Conservation (phyloP, 1,140 invertebrate species). For the Asbolus verrucosus region DNA sequence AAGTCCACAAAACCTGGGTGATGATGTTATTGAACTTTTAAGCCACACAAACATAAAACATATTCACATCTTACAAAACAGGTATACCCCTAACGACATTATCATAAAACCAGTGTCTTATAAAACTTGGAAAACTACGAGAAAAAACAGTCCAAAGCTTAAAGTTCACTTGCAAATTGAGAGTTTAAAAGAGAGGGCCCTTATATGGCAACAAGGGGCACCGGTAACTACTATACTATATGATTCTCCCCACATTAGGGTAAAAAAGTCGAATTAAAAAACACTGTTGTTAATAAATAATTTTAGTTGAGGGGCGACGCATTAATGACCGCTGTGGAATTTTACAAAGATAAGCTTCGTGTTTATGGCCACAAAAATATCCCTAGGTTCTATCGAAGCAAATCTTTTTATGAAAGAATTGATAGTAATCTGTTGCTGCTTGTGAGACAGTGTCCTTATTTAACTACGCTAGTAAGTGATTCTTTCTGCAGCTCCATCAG, state of each 20-base stretch:
- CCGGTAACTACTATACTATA: slow-evolving; percentile 78
- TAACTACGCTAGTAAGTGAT: slow-evolving; percentile 73
- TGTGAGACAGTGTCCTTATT: slow-evolving; percentile 71
- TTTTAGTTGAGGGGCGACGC: slow-evolving; percentile 66
- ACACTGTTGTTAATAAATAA: slow-evolving; percentile 42
- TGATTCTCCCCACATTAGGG: slow-evolving; percentile 73
- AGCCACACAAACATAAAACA: slow-evolving; percentile 76
- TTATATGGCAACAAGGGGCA: slow-evolving; percentile 71
- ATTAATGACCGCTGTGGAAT: slow-evolving; percentile 69
- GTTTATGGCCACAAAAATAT: slow-evolving; percentile 75
- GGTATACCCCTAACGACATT: slow-evolving; percentile 72
- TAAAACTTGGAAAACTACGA: slow-evolving; percentile 69
- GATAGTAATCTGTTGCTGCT: slow-evolving; percentile 74
- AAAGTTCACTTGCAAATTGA: slow-evolving; percentile 72
- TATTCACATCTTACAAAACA: slow-evolving; percentile 83
- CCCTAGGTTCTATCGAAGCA: slow-evolving; percentile 71
- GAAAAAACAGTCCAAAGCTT: slow-evolving; percentile 68
- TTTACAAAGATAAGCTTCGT: slow-evolving; percentile 70
- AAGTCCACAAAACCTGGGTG: slow-evolving; percentile 85
- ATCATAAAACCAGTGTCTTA: slow-evolving; percentile 66
- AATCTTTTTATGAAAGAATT: slow-evolving; percentile 74
- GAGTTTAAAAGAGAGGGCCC: slow-evolving; percentile 66
- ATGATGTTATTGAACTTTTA: slow-evolving; percentile 79
- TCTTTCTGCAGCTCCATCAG: neutral
- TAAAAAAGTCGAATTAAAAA: slow-evolving; percentile 55